Conservation (phyloP, 1,140 invertebrate genomes). For the Himalopsyche phryganea region DNA sequence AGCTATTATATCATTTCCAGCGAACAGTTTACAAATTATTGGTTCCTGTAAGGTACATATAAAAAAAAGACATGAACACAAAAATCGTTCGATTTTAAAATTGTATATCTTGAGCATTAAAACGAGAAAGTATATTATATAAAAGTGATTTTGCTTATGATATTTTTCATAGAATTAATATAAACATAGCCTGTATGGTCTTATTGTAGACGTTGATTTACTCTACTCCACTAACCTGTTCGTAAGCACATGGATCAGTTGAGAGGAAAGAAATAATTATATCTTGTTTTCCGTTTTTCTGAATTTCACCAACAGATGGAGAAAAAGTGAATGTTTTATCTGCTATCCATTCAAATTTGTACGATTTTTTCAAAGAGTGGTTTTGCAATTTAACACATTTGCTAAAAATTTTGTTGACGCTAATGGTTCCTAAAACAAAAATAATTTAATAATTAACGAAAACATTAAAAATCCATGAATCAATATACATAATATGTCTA, state of each 20-base stretch:
- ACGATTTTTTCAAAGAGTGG: conserved; percentile 1
- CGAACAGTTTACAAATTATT: too few relatives aligned
- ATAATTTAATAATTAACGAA: background rate
- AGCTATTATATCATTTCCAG: too few relatives aligned
- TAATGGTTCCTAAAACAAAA: conserved; percentile 4
- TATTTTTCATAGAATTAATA: too few relatives aligned
- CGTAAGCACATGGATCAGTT: background rate
- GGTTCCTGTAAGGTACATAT: too few relatives aligned
- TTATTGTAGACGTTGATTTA: too few relatives aligned
- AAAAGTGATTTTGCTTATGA: too few relatives aligned
- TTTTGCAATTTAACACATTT: conserved; percentile 7
- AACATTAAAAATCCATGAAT: background rate
- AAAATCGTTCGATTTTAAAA: too few relatives aligned
- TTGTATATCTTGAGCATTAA: too few relatives aligned
- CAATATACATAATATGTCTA: too few relatives aligned
- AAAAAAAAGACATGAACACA: too few relatives aligned
- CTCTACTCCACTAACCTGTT: conserved; percentile 7
- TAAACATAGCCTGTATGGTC: too few relatives aligned
- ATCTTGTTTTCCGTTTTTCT: conserved; percentile 10
- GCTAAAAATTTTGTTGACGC: background rate
- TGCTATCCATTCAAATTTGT: conserved; percentile 9
- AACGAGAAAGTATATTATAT: too few relatives aligned
- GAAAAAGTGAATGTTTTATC: background rate
- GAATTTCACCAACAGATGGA: conserved; percentile 7
- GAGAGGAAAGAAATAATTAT: conserved; percentile 3